phyloP scores from a whole-genome alignment of 1,140 invertebrate species.

The Rhysida immarginata region DNA sequence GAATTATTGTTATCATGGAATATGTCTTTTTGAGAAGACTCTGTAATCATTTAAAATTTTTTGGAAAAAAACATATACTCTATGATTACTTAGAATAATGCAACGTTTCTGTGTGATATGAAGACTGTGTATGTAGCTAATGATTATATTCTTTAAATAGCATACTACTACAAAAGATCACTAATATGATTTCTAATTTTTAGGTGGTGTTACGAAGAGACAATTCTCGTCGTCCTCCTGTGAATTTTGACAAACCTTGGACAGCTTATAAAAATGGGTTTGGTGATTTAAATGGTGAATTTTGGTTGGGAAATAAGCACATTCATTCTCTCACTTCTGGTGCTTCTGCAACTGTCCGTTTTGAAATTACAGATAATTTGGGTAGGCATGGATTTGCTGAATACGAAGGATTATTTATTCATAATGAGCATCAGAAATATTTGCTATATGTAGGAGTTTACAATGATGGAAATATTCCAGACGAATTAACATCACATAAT shows the following conservation, averaged over 20 bases:
- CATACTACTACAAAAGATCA: too few relatives aligned
- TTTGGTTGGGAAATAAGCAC: conserved; percentile 24
- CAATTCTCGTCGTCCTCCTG: conserved; percentile 17
- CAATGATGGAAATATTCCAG: conserved; percentile 34
- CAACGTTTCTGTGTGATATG: too few relatives aligned
- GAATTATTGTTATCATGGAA: too few relatives aligned
- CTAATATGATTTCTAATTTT: conserved; percentile 1
- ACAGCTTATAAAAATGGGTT: conserved; percentile 17
- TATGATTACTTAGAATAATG: too few relatives aligned
- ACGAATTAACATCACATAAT: conserved; percentile 41
- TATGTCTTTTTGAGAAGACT: too few relatives aligned
- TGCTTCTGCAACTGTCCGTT: neutral
- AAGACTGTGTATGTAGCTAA: too few relatives aligned
- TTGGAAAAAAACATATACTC: too few relatives aligned
- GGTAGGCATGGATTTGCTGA: neutral
- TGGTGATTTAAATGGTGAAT: conserved; percentile 17
- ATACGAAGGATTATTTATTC: conserved; percentile 4
- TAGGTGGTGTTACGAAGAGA: conserved; percentile 25
- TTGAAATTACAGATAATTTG: neutral
- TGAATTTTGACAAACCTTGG: conserved; percentile 18
- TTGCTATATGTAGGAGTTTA: conserved; percentile 36
- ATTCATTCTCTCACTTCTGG: neutral
- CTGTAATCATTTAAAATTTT: too few relatives aligned
- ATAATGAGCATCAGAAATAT: conserved; percentile 36
- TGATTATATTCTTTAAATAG: too few relatives aligned